Evolutionary conservation across 1,140 invertebrate species (phyloP), one percentile per base, ranked within the genome.

Genomic region (Antheraea mylitta): DNA sequence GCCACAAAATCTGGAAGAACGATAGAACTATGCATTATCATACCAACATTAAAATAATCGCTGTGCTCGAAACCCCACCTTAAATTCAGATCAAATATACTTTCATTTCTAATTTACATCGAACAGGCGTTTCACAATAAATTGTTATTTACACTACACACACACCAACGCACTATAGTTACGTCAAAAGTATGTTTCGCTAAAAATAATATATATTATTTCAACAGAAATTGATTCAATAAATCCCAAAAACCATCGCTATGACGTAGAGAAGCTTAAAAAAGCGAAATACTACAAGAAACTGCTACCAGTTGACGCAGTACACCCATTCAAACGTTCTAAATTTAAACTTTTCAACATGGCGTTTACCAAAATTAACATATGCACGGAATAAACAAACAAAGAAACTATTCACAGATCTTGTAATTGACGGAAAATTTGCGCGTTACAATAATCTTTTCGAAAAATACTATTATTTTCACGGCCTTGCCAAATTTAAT

Each of bases 301-400:
- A 10, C 38, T 7, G 19, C 18, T 22, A 48, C 5, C 19, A 58
- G 64, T 66, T 64, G 68, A 69, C 68, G 62, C 63, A 65, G 60
- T 37, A 62, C 13, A 61, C 66, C 48, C 69, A 70, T 72, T 72
- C 70, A 72, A 42, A 45, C 58, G 42, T 65, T 61, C 58, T 38
- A 71, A 65, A 59, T 64, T 65, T 67, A 68, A 68, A 67, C 58
- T 38, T 36, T 30, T 58, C 58, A 67, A 71, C 70, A 65, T 72
- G 66, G 59, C 66, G 70, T 64, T 59, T 36, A 42, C 48, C 38
- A 30, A 30, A 60, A 18, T 42, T 36, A 22, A 36, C 19, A 19
- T 22, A 30, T 61, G 16, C 30, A 10, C 60, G 18, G 38, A 66
- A 59, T 62, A 66, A 65, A 72, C 48, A 63, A 71, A 71, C 62